A percentile compares a stretch with the other conserved stretches of the same genome.
phyloP scores from a whole-genome alignment of 1,140 invertebrate species.

The Agrypnia vestita region DNA sequence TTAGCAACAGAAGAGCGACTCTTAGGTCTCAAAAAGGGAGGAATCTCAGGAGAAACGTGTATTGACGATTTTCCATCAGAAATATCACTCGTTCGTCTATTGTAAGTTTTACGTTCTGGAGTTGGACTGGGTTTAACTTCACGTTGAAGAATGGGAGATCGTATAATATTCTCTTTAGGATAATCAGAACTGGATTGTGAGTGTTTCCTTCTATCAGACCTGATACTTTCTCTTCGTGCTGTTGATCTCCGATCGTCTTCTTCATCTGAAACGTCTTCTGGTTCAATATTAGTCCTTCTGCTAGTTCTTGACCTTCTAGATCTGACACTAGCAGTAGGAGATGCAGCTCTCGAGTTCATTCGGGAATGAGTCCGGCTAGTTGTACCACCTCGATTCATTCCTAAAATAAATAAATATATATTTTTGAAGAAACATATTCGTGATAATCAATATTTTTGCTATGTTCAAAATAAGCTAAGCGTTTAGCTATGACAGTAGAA shows the following conservation, averaged over 20 bases:
- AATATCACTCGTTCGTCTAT: slow-evolving; percentile 41
- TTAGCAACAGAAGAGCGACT: slow-evolving; percentile 44
- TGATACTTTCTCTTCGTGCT: slow-evolving; percentile 63
- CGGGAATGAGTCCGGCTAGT: slow-evolving; percentile 68
- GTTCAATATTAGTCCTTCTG: slow-evolving; percentile 63
- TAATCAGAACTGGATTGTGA: slow-evolving; percentile 47
- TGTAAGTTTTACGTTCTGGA: slow-evolving; percentile 28
- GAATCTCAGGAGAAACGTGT: slow-evolving; percentile 19
- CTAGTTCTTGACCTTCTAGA: slow-evolving; percentile 76
- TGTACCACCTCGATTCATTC: slow-evolving; percentile 43
- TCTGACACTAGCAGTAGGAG: slow-evolving; percentile 80
- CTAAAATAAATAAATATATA: slow-evolving; percentile 37
- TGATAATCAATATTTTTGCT: neutral
- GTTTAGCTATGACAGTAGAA: no score
- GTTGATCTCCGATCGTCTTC: slow-evolving; percentile 61
- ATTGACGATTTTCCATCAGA: slow-evolving; percentile 45
- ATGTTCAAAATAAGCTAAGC: neutral
- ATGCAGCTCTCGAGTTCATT: slow-evolving; percentile 75
- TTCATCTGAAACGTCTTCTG: slow-evolving; percentile 63
- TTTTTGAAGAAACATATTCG: slow-evolving; percentile 21
- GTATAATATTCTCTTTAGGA: slow-evolving; percentile 36
- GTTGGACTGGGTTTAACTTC: slow-evolving; percentile 37
- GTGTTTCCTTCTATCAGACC: slow-evolving; percentile 62
- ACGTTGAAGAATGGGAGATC: neutral
- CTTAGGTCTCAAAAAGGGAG: slow-evolving; percentile 28